Evolutionary conservation across 2,113 vertebrate species (phyloP).

Genomic region (Piaya cayana): DNA sequence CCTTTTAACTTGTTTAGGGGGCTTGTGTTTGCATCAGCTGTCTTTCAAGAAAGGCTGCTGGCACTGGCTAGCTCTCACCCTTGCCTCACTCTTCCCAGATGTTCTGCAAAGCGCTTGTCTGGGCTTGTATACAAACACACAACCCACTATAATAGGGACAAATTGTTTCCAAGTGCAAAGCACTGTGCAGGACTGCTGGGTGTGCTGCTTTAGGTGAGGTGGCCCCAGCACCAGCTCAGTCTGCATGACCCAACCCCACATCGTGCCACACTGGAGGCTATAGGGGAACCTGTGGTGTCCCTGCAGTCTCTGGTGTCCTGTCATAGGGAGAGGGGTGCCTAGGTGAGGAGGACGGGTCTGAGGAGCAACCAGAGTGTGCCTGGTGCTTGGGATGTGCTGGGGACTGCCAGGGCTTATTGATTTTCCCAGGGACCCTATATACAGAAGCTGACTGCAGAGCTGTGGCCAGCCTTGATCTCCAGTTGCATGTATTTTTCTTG

Average conservation of each 20-base stretch:
- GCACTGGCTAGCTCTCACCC: not conserved
- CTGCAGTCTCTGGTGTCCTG: not conserved
- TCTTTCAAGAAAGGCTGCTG: not conserved
- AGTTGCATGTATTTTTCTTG: not conserved
- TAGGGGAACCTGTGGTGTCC: accelerated
- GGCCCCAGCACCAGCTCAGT: not conserved
- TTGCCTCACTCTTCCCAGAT: accelerated
- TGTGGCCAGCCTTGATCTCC: not conserved
- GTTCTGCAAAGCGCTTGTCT: not conserved
- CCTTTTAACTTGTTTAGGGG: not conserved
- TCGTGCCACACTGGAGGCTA: not conserved
- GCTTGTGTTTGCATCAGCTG: not conserved
- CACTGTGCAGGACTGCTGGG: accelerated
- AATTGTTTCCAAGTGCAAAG: not conserved
- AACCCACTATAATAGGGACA: not conserved
- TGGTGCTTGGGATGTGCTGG: not conserved
- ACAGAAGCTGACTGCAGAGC: accelerated
- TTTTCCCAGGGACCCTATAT: not conserved
- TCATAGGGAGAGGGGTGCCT: accelerated
- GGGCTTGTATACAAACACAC: not conserved
- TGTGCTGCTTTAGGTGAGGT: not conserved
- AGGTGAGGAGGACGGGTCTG: not conserved
- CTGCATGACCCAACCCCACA: not conserved
- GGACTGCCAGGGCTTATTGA: not conserved
- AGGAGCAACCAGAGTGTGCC: not conserved